Conservation (phyloP, 2,888 invertebrate genomes). For the Tricholauxania praeusta region DNA sequence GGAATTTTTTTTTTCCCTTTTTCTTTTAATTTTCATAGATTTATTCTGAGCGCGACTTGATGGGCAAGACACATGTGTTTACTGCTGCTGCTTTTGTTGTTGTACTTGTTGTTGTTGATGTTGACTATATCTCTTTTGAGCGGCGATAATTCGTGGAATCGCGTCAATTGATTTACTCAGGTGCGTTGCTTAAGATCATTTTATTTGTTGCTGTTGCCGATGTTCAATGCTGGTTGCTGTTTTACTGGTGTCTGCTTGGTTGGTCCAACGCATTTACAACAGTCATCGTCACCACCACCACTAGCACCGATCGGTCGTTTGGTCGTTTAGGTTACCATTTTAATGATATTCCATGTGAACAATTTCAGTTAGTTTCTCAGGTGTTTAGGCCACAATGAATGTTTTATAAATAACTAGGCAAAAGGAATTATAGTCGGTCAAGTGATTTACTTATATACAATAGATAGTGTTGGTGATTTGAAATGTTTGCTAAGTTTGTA, state of each 20-base stretch:
- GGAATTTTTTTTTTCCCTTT: conserved; percentile 9
- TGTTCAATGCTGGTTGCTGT: conserved; percentile 46
- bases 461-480: no score
- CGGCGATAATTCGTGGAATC: conserved; percentile 64
- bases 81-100: conserved; percentile 20
- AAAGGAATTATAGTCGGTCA: no score
- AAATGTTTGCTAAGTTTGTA: no score
- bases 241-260: conserved; percentile 41
- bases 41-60: conserved; percentile 6
- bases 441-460: no score
- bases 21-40: not conserved
- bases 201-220: conserved; percentile 42
- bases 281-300: conserved; percentile 41
- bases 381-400: conserved; percentile 52
- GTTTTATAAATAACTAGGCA: not conserved
- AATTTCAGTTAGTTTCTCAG: conserved; percentile 54
- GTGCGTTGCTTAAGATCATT: conserved; percentile 55
- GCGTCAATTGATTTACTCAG: conserved; percentile 69
- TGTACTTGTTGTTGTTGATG: not conserved
- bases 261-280: conserved; percentile 56
- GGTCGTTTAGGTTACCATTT: conserved; percentile 47
- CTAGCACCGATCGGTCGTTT: no score
- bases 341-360: conserved; percentile 30
- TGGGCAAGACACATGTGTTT: conserved; percentile 6
- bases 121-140: conserved; percentile 14